Evolutionary conservation across 1,140 invertebrate genomes (phyloP), one percentile per base, ranked within the genome.

Genomic region (Ridgeia piscesae): DNA sequence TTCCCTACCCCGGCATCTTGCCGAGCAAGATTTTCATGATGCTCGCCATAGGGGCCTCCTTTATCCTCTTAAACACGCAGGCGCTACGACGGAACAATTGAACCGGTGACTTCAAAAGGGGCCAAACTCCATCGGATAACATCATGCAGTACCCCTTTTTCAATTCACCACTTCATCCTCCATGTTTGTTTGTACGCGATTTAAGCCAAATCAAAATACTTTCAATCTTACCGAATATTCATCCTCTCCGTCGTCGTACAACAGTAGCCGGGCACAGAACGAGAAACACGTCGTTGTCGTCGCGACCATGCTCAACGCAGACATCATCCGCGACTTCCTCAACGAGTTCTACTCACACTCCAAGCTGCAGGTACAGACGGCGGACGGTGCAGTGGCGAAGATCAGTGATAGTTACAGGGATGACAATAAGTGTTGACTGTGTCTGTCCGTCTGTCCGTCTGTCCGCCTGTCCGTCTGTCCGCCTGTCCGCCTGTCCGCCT

Each of bases 341-440:
- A 99, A 99, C 96, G 99, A 99, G 96, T 99, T 99, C 96, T 99
- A 99, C 95, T 99, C 99, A 34, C 99, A 99, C 96, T 98, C 98
- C 0, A 96, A 99, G 92, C 97, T 99, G 91, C 97, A 98, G 97
- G 97, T 98, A 94, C 94, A 92, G 58, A 77, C 2, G 27, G 14
- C 58, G 27, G 58, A 27, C 58, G 27, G 11, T 14, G 58, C 58
- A 77, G 58, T 91, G 34, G 34, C 14, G 34, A 77, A 77, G 58
- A 21, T 21, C n/a, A 42, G 42, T 42, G 42, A 6, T 42, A 42
- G 42, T 42, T 42, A n/a, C n/a, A n/a, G 42, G 4, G 42, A 11
- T 42, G 42, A 4, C 42, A 11, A 4, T 42, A 6, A 42, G 42
- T 11, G 42, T 42, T 42, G 4, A 11, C 42, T 42, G 4, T 11